Base-by-base conservation (phyloP, 2,888 invertebrate genomes). In the Lapara coniferarum region DNA sequence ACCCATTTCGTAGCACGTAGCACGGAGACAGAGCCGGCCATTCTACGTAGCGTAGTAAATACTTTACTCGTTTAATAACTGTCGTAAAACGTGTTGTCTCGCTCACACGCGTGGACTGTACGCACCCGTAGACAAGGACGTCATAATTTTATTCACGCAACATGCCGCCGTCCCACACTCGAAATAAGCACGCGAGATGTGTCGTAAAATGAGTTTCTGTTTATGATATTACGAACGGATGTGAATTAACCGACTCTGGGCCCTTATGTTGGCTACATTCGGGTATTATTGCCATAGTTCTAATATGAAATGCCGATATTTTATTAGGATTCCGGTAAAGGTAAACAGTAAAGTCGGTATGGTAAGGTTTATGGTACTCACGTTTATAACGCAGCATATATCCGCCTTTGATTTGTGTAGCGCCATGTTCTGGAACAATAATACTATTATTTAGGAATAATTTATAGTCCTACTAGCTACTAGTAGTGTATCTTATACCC, bases 301-400 rank as follows among this genome's bases (percentile, higher is more conserved):
- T 44, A n/a, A 51, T 70, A 70, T 70, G 70, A 68, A 66, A 52
- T 68, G 68, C 46, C 68, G 52, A 56, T 30, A 63, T 63, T 67
- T 67, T 70, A 68, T 70, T 68, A 59, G 51, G 25, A 67, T 57
- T 53, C 59, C 19, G 68, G 19, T 30, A 46, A 70, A 63, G 70
- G 70, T 57, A n/a, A 10, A 57, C 57, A 68, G 56, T 66, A 57
- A 63, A 58, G 25, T 12, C 19, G 25, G 16, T 8, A 14, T 16
- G 51, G 12, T 16, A 66, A 51, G 49, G 2, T 5, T 37, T 44
- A 53, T 71, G 57, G 10, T 71, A 96, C 96, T 96, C 91, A 97
- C 97, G 95, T 95, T 96, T 96, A 85, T 96, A 96, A 74, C 96
- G 95, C 69, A 96, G 92, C 87, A 97, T 95, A 85, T 96, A 96